Percentiles rank a stretch among this genome's conserved stretches.
phyloP scores from a whole-genome alignment of 37 sponge, comb jelly and placozoan species.

The Agelas oroides region DNA sequence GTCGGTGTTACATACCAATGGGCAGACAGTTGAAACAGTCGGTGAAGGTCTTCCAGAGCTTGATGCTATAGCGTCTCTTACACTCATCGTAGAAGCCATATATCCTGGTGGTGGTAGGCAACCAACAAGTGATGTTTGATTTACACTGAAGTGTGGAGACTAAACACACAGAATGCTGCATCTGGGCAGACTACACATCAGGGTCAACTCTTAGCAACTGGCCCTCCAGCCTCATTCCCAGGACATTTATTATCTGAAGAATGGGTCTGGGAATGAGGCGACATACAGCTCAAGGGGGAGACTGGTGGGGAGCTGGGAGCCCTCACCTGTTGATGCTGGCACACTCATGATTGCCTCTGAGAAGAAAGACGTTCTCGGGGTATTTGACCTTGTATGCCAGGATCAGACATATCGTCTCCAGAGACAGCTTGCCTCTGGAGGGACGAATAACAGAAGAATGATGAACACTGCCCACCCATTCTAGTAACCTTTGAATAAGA shows the following conservation, averaged over 20 bases:
- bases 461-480: no score
- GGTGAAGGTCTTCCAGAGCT: conserved; percentile 94
- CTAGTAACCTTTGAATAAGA: no score
- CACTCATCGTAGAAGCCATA: conserved; percentile 98
- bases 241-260: no score
- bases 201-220: no score
- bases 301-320: no score
- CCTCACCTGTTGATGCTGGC: conserved; percentile 85
- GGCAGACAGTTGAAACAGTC: conserved; percentile 96
- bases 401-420: conserved; percentile 88
- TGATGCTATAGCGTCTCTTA: conserved; percentile 94
- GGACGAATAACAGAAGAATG: no score
- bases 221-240: no score
- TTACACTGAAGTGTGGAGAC: background rate
- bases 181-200: no score
- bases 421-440: conserved; percentile 78
- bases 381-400: conserved; percentile 90
- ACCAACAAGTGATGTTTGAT: background rate
- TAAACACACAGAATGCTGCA: no score
- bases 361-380: conserved; percentile 85
- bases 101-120: conserved; percentile 79
- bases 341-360: conserved; percentile 94
- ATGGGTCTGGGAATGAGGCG: no score
- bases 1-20: conserved; percentile 77
- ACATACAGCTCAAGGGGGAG: no score